Evolutionary conservation across 1,140 invertebrate genomes (phyloP), one percentile per base, ranked within the genome.

Genomic region (Leptestheria dahalacensis): DNA sequence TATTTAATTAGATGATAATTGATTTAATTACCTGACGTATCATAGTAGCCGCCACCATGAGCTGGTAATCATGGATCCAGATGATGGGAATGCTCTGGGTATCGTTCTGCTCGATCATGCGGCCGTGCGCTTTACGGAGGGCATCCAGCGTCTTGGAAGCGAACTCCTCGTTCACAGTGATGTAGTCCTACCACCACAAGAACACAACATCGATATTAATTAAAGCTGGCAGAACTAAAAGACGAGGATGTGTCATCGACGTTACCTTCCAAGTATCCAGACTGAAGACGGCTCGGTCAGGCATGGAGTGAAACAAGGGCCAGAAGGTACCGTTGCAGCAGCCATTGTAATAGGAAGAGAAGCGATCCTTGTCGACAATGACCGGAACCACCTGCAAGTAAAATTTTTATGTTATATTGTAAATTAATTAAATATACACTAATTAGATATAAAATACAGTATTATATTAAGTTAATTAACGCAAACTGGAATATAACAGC

Each of bases 61-160:
- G 67, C 55, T 75, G 73, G 62, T 75, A 75, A 63, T 75, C 73
- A 62, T 75, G 73, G 21, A 75, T 72, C 73, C 73, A 75, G n/a
- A 75, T 66, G 15, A 75, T 58, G n/a, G 72, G 72, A 20, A 66
- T 62, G 18, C 63, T 61, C 29, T 69, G 64, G 11, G 64, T 64
- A 48, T 66, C 29, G 10, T 62, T 63, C 29, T 65, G 48, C 6
- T 63, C 65, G 51, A 70, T 67, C 49, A 68, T 61, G n/a, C 65
- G 57, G 26, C 66, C 64, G 20, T 65, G 47, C 6, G 65, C 61
- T 29, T 65, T 63, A 60, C 66, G 64, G 20, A 74, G 62, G 15
- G 71, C 71, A 18, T 68, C 64, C 1, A 72, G 56, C 10, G 70
- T 70, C 41, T 63, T 64, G 20, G 65, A 54, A 0, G 72, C 70